Base-by-base conservation (phyloP, 2,797 vertebrate genomes). In the Phylloscopus collybita region DNA sequence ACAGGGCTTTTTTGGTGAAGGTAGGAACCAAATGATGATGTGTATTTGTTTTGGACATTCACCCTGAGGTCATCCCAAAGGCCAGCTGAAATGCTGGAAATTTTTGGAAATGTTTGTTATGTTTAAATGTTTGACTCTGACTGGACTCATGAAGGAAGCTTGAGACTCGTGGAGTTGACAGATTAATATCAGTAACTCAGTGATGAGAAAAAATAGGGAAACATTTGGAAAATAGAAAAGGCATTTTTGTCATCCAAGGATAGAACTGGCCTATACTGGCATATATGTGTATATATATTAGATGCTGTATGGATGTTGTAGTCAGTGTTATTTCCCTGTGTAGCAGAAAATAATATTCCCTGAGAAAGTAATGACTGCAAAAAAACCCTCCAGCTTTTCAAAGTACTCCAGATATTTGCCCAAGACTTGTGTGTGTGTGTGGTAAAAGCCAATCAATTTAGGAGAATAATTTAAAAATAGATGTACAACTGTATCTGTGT, bases 271-370 rank as follows among this genome's bases (percentile, higher is more conserved):
- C 42, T 64, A 0, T 67, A 13, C n/a, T n/a, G 32, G 45, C 3
- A 2, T 34, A 9, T 2, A 3, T 53, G 2, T 49, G 1, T 50
- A 1, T 76, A 34, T 54, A 8, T n/a, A 27, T 54, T 44, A 65
- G 8, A 34, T 42, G 45, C 22, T 4, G 4, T 44, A 4, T 17
- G 4, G 53, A 7, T 17, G 30, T 82, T 59, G 25, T 16, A 69
- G 34, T 66, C 44, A 32, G 21, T 25, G 5, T 47, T 51, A 23
- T 81, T 70, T 54, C 15, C 7, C 11, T 44, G 6, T 87, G 60
- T 54, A 34, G 25, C 50, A 80, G 59, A 92, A 74, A 70, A 32
- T 17, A 16, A 38, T 27, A 18, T 67, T 82, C 25, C 16, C 53
- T 1, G 3, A 49, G 61, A 60, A 30, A 9, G 3, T 38, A 79